phyloP scores from a whole-genome alignment of 2,797 vertebrate species.

The Graptemys geographica region DNA sequence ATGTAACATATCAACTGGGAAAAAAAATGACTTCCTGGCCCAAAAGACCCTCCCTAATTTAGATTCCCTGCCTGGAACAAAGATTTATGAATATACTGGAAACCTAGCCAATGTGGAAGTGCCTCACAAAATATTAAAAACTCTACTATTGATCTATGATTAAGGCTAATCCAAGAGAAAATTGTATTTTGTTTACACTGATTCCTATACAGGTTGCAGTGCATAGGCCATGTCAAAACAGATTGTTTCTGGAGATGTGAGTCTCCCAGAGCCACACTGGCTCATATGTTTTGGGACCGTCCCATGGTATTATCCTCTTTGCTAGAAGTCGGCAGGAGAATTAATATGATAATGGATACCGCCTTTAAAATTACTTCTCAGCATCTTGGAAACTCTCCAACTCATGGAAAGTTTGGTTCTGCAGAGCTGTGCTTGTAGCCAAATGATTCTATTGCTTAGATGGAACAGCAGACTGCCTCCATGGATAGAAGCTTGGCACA shows the following conservation, averaged over 20 bases:
- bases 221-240: no score
- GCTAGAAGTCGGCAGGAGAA: neutral
- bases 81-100: neutral
- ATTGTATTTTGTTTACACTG: neutral
- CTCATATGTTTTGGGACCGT: neutral
- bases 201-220: neutral
- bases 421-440: neutral
- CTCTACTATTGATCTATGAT: neutral
- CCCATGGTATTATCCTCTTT: neutral
- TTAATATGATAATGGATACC: neutral
- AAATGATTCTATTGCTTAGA: neutral
- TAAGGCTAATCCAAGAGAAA: neutral
- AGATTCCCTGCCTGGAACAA: no score
- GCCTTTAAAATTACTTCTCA: no score
- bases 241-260: neutral
- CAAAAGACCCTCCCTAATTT: no score
- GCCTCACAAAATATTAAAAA: neutral
- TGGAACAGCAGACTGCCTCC: neutral
- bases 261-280: no score
- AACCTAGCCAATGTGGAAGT: neutral
- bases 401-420: neutral
- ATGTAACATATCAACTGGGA: neutral
- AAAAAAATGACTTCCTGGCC: no score
- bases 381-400: neutral
- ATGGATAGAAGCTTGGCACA: neutral